Conservation (phyloP, 2,113 vertebrate genomes). For the Plectropomus leopardus region DNA sequence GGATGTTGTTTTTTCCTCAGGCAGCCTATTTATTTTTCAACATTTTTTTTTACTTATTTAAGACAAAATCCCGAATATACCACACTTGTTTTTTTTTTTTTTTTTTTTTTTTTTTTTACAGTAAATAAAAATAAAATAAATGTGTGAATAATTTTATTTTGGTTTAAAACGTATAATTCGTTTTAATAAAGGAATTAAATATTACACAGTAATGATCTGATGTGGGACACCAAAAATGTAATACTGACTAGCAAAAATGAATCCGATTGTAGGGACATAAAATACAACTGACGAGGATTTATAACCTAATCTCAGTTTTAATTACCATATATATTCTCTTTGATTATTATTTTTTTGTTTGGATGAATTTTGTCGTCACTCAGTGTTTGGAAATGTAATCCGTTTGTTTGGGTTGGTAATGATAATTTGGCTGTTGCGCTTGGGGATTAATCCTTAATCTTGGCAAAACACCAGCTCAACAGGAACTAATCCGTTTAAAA, state of each 20-base stretch:
- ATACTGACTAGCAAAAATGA: neutral
- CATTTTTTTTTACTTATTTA: neutral
- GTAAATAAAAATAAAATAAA: neutral
- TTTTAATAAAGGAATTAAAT: neutral
- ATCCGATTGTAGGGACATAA: neutral
- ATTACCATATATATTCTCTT: neutral
- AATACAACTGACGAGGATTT: neutral
- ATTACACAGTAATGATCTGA: neutral
- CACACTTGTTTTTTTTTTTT: neutral
- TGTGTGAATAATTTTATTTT: neutral
- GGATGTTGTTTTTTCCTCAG: conserved; percentile 24
- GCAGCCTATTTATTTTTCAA: neutral
- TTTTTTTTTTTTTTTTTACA: too few species aligned
- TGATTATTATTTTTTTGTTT: neutral
- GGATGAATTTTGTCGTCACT: conserved; percentile 6
- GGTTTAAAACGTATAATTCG: neutral
- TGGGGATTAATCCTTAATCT: conserved; percentile 66
- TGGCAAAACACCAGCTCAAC: conserved; percentile 43
- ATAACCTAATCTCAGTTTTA: neutral
- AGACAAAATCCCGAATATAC: neutral
- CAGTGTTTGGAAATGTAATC: conserved; percentile 31
- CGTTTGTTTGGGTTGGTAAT: conserved; percentile 9
- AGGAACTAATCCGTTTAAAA: conserved; percentile 58
- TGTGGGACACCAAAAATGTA: neutral
- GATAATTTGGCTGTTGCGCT: conserved; percentile 23